phyloP scores from a whole-genome alignment of 2,888 invertebrate species.

The Timema podura region DNA sequence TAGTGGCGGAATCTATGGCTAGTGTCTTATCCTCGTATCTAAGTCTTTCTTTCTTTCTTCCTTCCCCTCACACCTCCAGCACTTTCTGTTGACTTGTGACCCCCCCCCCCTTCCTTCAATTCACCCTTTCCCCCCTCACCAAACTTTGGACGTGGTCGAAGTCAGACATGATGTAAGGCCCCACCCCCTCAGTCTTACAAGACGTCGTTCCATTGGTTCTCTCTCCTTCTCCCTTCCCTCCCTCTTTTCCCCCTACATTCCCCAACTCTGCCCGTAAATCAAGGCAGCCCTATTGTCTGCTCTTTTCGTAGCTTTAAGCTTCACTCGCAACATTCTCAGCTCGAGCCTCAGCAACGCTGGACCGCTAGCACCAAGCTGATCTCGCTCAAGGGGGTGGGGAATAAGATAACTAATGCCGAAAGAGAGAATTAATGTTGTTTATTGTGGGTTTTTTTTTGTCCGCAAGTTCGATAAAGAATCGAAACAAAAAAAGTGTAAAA shows the following conservation, averaged over 20 bases:
- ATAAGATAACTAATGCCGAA: too few species aligned
- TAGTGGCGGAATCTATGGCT: too few species aligned
- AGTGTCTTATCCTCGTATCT: conserved; percentile 1
- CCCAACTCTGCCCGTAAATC: conserved; percentile 19
- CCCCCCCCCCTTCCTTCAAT: too few species aligned
- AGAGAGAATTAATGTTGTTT: too few species aligned
- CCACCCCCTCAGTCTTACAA: conserved; percentile 20
- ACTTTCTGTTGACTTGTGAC: not conserved
- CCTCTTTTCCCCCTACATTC: not conserved
- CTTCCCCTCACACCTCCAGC: conserved; percentile 11
- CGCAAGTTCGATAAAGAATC: too few species aligned
- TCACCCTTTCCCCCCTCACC: not conserved
- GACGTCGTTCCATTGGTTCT: conserved; percentile 22
- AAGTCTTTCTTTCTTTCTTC: conserved; percentile 5
- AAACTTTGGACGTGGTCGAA: conserved; percentile 1
- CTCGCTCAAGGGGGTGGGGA: too few species aligned
- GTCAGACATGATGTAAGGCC: conserved; percentile 23
- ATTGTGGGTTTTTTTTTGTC: too few species aligned
- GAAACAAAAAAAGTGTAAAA: too few species aligned
- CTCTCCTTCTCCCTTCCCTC: not conserved
- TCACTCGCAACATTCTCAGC: too few species aligned
- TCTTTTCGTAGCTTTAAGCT: too few species aligned
- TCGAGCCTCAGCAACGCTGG: too few species aligned
- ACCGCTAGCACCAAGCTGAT: too few species aligned
- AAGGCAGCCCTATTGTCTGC: conserved; percentile 24